Conservation (phyloP, 2,113 vertebrate genomes). For the Rhombomys opimus region DNA sequence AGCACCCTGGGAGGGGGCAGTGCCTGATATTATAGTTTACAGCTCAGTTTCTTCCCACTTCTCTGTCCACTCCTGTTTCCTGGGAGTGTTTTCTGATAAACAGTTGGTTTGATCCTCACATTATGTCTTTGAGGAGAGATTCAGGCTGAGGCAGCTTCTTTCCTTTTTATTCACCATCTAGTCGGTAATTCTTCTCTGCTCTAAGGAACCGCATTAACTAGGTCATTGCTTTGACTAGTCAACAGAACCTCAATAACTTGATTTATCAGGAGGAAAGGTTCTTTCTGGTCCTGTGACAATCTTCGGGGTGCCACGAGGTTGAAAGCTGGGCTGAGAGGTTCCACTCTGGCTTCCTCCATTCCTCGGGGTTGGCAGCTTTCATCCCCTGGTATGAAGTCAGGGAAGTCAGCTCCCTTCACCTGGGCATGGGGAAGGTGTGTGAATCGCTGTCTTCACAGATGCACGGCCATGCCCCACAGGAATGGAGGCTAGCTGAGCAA, state of each 20-base stretch:
- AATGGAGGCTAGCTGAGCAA: not conserved
- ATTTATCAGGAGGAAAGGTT: not conserved
- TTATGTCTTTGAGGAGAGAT: not conserved
- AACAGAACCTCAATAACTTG: not conserved
- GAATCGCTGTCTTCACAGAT: not conserved
- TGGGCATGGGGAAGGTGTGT: not conserved
- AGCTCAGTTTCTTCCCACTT: not conserved
- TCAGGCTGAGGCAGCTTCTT: not conserved
- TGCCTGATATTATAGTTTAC: not conserved
- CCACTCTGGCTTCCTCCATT: not conserved
- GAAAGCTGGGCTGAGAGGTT: not conserved
- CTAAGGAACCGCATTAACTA: not conserved
- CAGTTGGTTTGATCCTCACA: not conserved
- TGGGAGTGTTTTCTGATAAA: not conserved
- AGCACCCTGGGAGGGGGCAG: too few species aligned
- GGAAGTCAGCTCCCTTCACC: not conserved
- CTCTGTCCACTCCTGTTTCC: not conserved
- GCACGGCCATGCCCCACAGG: not conserved
- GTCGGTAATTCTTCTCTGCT: not conserved
- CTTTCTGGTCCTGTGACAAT: not conserved
- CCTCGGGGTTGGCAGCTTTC: not conserved
- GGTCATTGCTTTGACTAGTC: not conserved
- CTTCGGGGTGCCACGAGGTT: fast-evolving
- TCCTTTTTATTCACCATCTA: not conserved
- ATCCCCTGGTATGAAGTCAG: too few species aligned